These are phyloP conservation scores for Iselma pallidipennis DNA, from an alignment of 2,888 invertebrate genomes.

Conservation along the genomic window DNA sequence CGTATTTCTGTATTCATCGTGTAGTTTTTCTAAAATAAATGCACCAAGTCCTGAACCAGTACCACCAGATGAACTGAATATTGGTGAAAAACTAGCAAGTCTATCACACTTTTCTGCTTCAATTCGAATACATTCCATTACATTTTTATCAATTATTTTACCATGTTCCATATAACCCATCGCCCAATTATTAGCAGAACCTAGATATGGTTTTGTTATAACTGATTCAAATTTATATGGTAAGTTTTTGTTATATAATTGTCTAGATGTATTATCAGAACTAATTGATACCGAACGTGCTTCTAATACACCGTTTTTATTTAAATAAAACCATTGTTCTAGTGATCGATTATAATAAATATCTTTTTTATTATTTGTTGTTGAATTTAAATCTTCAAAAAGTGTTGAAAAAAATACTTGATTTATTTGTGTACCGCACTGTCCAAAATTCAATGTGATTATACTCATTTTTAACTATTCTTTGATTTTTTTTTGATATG, in stretches of 20 bases:
- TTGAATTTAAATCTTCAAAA: conserved; percentile 50
- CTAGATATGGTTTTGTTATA: conserved; percentile 53
- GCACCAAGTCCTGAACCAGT: conserved; percentile 62
- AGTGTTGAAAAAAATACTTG: conserved; percentile 52
- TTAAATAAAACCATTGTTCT: conserved; percentile 56
- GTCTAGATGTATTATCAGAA: conserved; percentile 38
- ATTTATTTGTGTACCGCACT: neutral
- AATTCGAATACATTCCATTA: conserved; percentile 52
- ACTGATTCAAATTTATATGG: conserved; percentile 54
- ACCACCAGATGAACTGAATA: conserved; percentile 60
- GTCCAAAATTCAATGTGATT: neutral
- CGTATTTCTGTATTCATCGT: conserved; percentile 57
- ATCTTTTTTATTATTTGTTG: conserved; percentile 39
- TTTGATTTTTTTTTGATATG: too few species aligned
- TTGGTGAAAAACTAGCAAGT: conserved; percentile 54
- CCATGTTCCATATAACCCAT: conserved; percentile 57
- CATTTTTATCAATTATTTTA: conserved; percentile 46
- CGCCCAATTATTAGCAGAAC: conserved; percentile 62
- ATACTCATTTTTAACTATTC: neutral
- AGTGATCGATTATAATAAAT: conserved; percentile 48
- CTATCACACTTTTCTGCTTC: conserved; percentile 56
- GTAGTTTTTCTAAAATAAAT: conserved; percentile 52
- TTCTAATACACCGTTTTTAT: conserved; percentile 46
- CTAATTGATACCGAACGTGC: conserved; percentile 45
- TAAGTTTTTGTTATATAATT: conserved; percentile 41